A percentile compares a stretch with the other conserved stretches of the same genome.
These are phyloP conservation scores for Streptopelia turtur DNA, from an alignment of 2,797 vertebrate species.

Conservation along the genomic window DNA sequence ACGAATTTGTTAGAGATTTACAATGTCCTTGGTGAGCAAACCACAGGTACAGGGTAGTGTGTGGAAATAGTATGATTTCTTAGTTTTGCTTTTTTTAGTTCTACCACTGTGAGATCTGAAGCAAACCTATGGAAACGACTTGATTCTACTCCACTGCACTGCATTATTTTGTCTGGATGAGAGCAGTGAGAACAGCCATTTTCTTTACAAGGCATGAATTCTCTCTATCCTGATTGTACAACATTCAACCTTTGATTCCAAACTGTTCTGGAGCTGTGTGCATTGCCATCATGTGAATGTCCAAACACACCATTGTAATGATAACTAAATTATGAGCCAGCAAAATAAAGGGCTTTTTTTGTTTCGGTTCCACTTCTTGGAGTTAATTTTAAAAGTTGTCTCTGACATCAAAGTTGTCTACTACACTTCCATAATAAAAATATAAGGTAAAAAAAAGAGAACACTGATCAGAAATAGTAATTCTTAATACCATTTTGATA, in stretches of 20 bases:
- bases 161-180: neutral
- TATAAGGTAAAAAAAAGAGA: neutral
- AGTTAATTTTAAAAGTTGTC: neutral
- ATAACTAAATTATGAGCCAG: neutral
- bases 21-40: neutral
- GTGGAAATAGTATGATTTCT: neutral
- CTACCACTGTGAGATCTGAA: neutral
- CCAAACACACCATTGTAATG: neutral
- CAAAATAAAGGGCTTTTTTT: neutral
- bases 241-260: neutral
- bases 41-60: neutral
- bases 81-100: neutral
- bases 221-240: neutral
- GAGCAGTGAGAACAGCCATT: neutral
- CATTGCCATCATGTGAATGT: neutral
- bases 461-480: neutral
- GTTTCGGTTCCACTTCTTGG: neutral
- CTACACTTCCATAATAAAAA: neutral
- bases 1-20: neutral
- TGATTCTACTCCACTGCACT: accelerated
- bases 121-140: neutral
- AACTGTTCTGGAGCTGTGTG: neutral
- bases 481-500: neutral
- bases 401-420: neutral
- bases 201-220: neutral